Evolutionary conservation across 1,140 invertebrate genomes (phyloP).

Genomic region (Papilio xuthus): DNA sequence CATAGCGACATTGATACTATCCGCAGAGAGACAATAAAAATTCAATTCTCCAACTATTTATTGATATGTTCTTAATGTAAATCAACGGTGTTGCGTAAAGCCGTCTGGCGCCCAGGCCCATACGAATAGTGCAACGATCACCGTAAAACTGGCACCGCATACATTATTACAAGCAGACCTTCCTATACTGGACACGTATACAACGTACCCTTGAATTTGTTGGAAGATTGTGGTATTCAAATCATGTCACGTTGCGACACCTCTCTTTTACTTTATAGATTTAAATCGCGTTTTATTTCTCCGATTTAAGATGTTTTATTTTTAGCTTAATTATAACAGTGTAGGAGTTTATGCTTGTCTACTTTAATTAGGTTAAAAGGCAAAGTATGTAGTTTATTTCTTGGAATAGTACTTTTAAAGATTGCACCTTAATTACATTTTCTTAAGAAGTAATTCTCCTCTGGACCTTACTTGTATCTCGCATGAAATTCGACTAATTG

Average conservation of each 20-base stretch:
- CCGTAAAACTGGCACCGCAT: conserved; percentile 25
- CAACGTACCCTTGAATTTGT: conserved; percentile 23
- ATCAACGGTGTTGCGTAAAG: conserved; percentile 55
- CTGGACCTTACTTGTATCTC: background rate
- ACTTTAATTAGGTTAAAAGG: background rate
- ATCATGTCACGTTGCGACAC: background rate
- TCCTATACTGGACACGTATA: conserved; percentile 2
- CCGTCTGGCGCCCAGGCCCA: conserved; percentile 42
- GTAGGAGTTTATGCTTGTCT: background rate
- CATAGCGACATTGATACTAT: conserved; percentile 58
- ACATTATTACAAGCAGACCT: conserved; percentile 17
- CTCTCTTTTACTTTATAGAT: background rate
- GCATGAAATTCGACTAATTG: conserved; percentile 28
- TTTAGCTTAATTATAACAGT: background rate
- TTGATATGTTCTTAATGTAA: conserved; percentile 55
- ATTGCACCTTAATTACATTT: conserved; percentile 7
- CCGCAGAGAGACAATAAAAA: conserved; percentile 61
- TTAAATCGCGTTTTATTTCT: background rate
- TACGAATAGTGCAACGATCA: conserved; percentile 36
- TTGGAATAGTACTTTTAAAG: background rate
- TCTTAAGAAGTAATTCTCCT: conserved; percentile 19
- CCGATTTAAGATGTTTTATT: background rate
- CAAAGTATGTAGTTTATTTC: background rate
- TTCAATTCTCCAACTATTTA: conserved; percentile 58
- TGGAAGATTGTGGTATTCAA: conserved; percentile 12